phyloP scores from a whole-genome alignment of 2,888 invertebrate species.

The Eueremaeus valkanovi region DNA sequence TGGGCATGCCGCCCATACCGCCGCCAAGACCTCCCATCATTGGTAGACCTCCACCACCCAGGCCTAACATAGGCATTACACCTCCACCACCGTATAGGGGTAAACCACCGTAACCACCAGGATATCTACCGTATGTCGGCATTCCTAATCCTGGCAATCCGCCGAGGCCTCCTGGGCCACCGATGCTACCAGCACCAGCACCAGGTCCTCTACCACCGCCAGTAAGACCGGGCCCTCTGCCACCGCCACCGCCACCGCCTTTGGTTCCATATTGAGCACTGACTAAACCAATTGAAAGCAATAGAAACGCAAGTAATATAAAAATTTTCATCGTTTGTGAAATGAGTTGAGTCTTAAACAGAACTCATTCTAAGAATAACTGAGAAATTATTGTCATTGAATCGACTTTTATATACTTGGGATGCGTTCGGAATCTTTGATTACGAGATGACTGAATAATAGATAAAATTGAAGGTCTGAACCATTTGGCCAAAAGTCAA shows the following conservation, averaged over 20 bases:
- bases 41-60: neutral
- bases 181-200: neutral
- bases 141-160: too few relatives aligned
- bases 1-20: neutral
- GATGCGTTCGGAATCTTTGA: neutral
- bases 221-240: neutral
- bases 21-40: neutral
- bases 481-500: constrained; percentile 26
- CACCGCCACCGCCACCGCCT: neutral
- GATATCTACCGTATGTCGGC: neutral
- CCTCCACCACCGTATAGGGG: neutral
- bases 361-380: neutral
- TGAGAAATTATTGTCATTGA: neutral
- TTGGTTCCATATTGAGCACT: neutral
- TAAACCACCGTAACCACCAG: neutral
- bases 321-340: neutral
- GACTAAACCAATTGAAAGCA: neutral
- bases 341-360: neutral
- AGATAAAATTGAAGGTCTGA: neutral
- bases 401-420: constrained; percentile 3
- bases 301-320: neutral
- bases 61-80: neutral
- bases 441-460: neutral
- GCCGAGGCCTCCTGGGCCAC: neutral
- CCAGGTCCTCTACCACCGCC: neutral